Conservation (phyloP, 2,888 invertebrate species). For the Erynnis tages region DNA sequence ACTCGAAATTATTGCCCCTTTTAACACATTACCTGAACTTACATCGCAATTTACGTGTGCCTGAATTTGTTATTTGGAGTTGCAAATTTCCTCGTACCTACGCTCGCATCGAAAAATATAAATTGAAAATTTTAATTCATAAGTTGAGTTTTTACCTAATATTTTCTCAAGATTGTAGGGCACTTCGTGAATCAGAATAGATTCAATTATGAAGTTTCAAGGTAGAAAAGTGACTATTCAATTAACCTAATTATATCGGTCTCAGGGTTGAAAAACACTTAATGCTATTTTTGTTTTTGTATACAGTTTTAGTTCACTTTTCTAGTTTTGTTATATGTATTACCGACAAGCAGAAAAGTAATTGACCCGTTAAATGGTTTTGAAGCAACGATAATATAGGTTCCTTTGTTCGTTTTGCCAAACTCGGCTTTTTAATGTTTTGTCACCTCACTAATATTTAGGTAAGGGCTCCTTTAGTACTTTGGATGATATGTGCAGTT, state of each 20-base stretch:
- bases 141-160: background rate
- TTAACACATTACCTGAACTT: slow-evolving; percentile 2
- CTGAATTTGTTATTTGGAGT: background rate
- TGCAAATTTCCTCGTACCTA: too few relatives aligned
- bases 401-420: too few relatives aligned
- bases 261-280: background rate
- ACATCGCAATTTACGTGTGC: background rate
- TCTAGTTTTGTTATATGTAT: background rate
- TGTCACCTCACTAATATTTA: too few relatives aligned
- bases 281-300: background rate
- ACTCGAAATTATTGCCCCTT: slow-evolving; percentile 7
- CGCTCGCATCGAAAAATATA: too few relatives aligned
- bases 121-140: background rate
- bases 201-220: background rate
- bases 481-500: too few relatives aligned
- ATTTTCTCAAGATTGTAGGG: background rate
- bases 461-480: too few relatives aligned
- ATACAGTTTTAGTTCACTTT: background rate
- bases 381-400: too few relatives aligned
- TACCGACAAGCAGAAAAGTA: too few relatives aligned
- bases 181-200: background rate
- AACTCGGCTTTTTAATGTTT: too few relatives aligned
- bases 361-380: too few relatives aligned
- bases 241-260: background rate
- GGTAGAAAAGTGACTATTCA: background rate